These are phyloP conservation scores for Dreissena rostriformis DNA, from an alignment of 1,140 invertebrate genomes.

Conservation along the genomic window DNA sequence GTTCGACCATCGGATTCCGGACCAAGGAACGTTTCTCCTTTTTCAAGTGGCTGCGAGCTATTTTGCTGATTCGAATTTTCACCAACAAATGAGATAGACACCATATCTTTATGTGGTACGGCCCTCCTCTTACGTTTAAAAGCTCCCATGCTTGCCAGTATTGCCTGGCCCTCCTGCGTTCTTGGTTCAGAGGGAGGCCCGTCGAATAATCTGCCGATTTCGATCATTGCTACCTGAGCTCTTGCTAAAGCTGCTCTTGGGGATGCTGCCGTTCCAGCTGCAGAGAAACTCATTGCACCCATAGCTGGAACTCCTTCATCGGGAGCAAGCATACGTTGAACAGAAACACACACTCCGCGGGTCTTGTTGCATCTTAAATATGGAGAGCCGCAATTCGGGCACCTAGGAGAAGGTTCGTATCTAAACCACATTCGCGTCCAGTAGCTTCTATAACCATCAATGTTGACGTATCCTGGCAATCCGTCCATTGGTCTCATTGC, in stretches of 20 bases:
- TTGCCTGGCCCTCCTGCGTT: constrained; percentile 19
- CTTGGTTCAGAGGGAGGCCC: constrained; percentile 41
- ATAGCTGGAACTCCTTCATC: background rate
- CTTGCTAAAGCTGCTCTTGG: background rate
- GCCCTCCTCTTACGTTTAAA: too few relatives aligned
- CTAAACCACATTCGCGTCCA: constrained; percentile 54
- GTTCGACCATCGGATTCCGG: too few relatives aligned
- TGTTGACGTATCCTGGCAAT: too few relatives aligned
- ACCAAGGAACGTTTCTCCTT: constrained; percentile 1
- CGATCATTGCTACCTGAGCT: constrained; percentile 8
- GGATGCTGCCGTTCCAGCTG: background rate
- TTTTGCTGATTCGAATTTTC: too few relatives aligned
- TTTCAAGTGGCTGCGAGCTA: too few relatives aligned
- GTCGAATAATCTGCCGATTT: constrained; percentile 18
- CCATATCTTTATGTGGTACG: background rate
- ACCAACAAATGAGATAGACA: background rate
- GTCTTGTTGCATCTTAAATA: constrained; percentile 28
- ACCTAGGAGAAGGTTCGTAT: constrained; percentile 39
- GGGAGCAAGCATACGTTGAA: background rate
- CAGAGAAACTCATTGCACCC: background rate
- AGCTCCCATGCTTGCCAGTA: background rate
- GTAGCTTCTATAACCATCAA: too few relatives aligned
- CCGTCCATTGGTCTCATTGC: constrained; percentile 34
- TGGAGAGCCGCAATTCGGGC: too few relatives aligned
- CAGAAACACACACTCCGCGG: constrained; percentile 24